A percentile compares a stretch with the other conserved stretches of the same genome.
Evolutionary conservation across 2,888 invertebrate genomes (phyloP).

Genomic region (Coelopa pilipes): DNA sequence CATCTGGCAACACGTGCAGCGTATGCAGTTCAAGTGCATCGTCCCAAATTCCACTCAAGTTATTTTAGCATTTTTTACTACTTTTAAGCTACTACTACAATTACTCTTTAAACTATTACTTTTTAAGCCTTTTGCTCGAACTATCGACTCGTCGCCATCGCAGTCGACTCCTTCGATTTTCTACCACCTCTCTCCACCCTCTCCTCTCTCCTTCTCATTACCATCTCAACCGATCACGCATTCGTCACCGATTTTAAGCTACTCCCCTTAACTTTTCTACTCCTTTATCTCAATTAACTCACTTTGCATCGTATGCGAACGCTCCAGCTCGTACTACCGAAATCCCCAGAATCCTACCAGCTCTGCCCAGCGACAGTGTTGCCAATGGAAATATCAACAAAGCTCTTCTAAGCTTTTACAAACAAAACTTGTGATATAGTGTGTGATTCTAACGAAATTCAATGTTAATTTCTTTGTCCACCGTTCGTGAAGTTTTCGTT

Average conservation of each 20-base stretch:
- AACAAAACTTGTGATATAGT: conserved; percentile 61
- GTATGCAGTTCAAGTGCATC: neutral
- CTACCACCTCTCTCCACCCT: too few relatives aligned
- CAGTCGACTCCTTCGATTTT: too few relatives aligned
- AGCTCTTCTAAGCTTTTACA: conserved; percentile 68
- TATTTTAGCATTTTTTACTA: neutral
- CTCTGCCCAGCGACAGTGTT: conserved; percentile 49
- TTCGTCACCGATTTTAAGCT: too few relatives aligned
- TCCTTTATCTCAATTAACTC: too few relatives aligned
- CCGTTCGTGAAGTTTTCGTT: neutral
- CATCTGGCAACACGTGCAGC: conserved; percentile 56
- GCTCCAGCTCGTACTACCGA: neutral
- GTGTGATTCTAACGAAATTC: conserved; percentile 49
- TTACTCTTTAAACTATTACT: neutral
- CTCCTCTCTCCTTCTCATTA: too few relatives aligned
- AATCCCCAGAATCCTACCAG: neutral
- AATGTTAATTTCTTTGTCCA: conserved; percentile 34
- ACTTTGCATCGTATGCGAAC: neutral
- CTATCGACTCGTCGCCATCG: too few relatives aligned
- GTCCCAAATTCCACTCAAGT: neutral
- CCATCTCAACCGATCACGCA: too few relatives aligned
- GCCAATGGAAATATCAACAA: conserved; percentile 64
- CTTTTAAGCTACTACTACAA: neutral
- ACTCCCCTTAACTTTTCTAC: too few relatives aligned
- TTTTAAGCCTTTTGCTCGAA: neutral